phyloP scores from a whole-genome alignment of 2,113 vertebrate genomes.

The Pica pica region DNA sequence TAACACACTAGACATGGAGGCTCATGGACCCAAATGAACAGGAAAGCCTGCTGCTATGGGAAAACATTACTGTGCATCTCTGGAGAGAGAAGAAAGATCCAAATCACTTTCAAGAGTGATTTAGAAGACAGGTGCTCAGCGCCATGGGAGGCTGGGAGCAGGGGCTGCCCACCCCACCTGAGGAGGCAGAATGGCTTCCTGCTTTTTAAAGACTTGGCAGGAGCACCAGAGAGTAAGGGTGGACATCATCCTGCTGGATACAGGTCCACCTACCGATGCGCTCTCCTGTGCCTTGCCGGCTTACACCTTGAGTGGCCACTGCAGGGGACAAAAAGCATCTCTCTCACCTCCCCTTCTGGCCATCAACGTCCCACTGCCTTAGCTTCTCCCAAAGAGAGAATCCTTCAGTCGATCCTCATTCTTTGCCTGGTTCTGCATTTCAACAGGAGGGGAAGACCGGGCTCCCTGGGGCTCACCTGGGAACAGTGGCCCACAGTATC shows the following conservation, averaged over 20 bases:
- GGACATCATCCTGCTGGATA: neutral
- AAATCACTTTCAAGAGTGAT: neutral
- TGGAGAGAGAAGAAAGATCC: neutral
- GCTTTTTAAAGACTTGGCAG: neutral
- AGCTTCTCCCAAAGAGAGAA: neutral
- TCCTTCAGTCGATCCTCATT: neutral
- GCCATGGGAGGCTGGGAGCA: accelerated
- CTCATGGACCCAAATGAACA: neutral
- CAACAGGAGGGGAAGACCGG: neutral
- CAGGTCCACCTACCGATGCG: accelerated
- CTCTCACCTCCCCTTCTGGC: neutral
- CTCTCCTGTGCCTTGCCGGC: accelerated
- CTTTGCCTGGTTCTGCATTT: neutral
- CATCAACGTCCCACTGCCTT: neutral
- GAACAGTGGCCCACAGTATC: neutral
- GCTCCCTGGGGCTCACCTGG: neutral
- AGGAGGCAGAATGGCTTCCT: neutral
- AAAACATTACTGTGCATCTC: neutral
- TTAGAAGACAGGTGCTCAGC: neutral
- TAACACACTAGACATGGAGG: neutral
- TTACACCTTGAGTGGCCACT: neutral
- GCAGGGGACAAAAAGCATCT: neutral
- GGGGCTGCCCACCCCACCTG: neutral
- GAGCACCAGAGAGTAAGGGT: accelerated
- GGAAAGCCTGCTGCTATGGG: neutral